Base-by-base conservation (phyloP, 2,888 invertebrate species). In the Stegana nigrithorax region DNA sequence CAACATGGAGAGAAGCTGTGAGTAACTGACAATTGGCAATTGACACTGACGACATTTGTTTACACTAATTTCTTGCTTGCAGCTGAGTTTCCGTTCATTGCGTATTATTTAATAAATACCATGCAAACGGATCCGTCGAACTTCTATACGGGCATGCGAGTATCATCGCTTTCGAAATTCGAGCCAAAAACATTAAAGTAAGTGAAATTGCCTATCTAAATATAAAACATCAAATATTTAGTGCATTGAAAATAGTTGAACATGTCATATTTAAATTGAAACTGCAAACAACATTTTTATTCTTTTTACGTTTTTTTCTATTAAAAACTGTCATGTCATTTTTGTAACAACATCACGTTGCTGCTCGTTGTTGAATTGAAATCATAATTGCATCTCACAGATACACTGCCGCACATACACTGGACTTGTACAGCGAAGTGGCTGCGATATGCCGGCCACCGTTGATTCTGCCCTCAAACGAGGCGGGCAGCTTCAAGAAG, bases 31-130 rank as follows among this genome's bases (percentile, higher is more conserved):
- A 23, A 60, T 19, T 47, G n/a, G n/a, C n/a, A n/a, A n/a, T n/a
- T n/a, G n/a, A n/a, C n/a, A n/a, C n/a, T n/a, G n/a, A n/a, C n/a
- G n/a, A 57, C 47, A 68, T 59, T 44, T 26, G 19, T 29, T 50
- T 39, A 53, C 21, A 21, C 7, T 45, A 50, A n/a, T 7, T 42
- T 25, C 10, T 55, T 36, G 50, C 25, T 86, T 87, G 8, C 84
- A 93, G 95, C 94, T 36, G 95, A 95, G 81, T 96, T 95, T 81
- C 95, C 95, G 12, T 95, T 95, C 87, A 95, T 96, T 87, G 90
- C 94, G 12, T 94, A 95, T 84, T 95, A 95, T 86, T 90, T 95
- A 80, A 92, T 96, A 86, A 95, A 95, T 84, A 94, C 94, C 62
- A 90, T 91, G 67, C 93, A 93, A 86, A 92, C 93, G 56, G 95